Base-by-base conservation (phyloP, 1,140 invertebrate species). In the Helicoverpa zea region DNA sequence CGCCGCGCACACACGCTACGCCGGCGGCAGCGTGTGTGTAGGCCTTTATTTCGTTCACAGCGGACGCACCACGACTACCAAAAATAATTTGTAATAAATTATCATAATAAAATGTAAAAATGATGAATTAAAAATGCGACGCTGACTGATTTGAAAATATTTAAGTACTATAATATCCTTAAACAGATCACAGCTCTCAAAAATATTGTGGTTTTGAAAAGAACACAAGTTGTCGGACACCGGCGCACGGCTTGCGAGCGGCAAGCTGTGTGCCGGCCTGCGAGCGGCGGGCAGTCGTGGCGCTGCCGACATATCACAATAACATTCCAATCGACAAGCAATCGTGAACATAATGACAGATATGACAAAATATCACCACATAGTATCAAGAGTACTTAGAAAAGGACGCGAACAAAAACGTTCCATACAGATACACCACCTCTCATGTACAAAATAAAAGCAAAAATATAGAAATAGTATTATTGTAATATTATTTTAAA, bases 391-490 rank as follows among this genome's bases (percentile, higher is more conserved):
- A 30, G 49, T 54, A 72, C 68, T 29, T 14, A 13, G n/a, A 43
- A 47, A 76, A 30, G 58, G 58, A 49, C 58, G 58, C 54, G 2
- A 49, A 66, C 49, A 56, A 51, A 64, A 72, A 72, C 49, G 29
- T n/a, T 54, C 61, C 63, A 64, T 79, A 64, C 70, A 83, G 54
- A 80, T 78, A 83, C 81, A 80, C 72, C 81, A 87, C 66, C 58
- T 79, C 78, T 81, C 83, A 84, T 78, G 79, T 84, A 86, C 80
- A 85, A 78, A 81, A 75, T 75, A 83, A 89, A 88, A 90, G 85
- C 87, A 86, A 91, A 91, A 87, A 89, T 89, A 89, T 86, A 86
- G 82, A 85, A 86, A 80, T 87, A 84, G 47, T 79, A 79, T 84
- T 64, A 88, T 86, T 79, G 75, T 86, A 84, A 63, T 86, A 84